Evolutionary conservation across 2,797 vertebrate genomes (phyloP).

Genomic region (Sternarchorhynchus goeldii): DNA sequence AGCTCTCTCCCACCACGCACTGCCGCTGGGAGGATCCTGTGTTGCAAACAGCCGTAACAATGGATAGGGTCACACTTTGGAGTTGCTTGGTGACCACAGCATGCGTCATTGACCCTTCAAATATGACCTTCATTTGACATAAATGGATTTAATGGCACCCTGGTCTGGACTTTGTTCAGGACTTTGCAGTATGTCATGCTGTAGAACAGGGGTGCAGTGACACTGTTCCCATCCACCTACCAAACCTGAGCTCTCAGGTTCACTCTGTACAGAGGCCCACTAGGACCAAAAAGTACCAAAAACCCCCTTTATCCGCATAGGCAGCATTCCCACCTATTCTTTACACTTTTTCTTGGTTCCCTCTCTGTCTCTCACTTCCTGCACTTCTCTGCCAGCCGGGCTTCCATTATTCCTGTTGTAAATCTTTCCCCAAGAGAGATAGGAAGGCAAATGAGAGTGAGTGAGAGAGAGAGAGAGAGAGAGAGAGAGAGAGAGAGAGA

Average conservation of each 20-base stretch:
- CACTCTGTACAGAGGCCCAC: not conserved
- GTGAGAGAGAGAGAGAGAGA: not conserved
- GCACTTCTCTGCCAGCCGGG: no score
- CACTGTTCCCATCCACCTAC: not conserved
- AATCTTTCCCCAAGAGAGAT: not conserved
- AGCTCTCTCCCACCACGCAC: no score
- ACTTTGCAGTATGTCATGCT: no score
- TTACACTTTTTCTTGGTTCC: not conserved
- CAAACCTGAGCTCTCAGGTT: not conserved
- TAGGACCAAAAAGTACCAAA: not conserved
- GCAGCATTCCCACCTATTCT: not conserved
- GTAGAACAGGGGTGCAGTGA: not conserved
- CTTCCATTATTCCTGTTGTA: not conserved
- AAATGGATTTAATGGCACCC: no score
- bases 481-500: no score
- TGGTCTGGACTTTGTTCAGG: no score
- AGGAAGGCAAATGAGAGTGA: not conserved
- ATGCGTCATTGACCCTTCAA: no score
- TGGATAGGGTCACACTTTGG: no score
- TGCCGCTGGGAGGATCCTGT: no score
- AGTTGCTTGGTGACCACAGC: no score
- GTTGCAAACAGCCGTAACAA: not conserved
- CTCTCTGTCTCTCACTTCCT: not conserved
- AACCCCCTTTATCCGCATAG: not conserved
- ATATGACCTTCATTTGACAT: no score